Evolutionary conservation across 1,140 invertebrate species (phyloP).

Genomic region (Hestina assimilis): DNA sequence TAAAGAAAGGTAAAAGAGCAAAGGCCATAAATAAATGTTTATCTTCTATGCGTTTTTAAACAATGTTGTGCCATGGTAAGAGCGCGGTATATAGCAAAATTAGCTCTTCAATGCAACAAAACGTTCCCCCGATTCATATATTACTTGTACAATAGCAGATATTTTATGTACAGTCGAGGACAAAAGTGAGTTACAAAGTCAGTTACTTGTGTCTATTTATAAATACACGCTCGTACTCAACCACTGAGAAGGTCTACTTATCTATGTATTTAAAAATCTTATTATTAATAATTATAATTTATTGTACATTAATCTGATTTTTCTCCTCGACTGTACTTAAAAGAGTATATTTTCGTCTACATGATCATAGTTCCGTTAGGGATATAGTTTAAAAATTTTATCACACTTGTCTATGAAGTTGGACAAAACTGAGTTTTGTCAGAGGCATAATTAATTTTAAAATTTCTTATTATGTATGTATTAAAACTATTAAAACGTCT

Average conservation of each 20-base stretch:
- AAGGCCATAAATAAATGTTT: too few species aligned
- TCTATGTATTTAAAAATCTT: not conserved
- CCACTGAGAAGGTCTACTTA: not conserved
- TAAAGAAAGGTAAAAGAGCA: too few species aligned
- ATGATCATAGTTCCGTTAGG: not conserved
- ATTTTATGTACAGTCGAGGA: not conserved
- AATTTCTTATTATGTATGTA: too few species aligned
- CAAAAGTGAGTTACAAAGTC: too few species aligned
- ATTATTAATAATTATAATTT: not conserved
- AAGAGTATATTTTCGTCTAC: too few species aligned
- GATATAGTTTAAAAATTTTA: not conserved
- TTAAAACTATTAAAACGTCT: too few species aligned
- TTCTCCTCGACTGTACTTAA: not conserved
- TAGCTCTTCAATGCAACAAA: not conserved
- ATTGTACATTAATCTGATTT: not conserved
- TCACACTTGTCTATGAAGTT: not conserved
- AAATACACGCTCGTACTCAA: too few species aligned
- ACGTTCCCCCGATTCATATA: not conserved
- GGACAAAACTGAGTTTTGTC: slow-evolving; percentile 7
- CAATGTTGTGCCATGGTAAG: too few species aligned
- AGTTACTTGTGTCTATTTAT: too few species aligned
- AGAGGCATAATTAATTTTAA: too few species aligned
- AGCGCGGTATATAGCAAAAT: not conserved
- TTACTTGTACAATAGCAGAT: not conserved
- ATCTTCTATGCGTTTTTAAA: not conserved